Base-by-base conservation (phyloP, 2,888 invertebrate genomes). In the Junonia oenone region DNA sequence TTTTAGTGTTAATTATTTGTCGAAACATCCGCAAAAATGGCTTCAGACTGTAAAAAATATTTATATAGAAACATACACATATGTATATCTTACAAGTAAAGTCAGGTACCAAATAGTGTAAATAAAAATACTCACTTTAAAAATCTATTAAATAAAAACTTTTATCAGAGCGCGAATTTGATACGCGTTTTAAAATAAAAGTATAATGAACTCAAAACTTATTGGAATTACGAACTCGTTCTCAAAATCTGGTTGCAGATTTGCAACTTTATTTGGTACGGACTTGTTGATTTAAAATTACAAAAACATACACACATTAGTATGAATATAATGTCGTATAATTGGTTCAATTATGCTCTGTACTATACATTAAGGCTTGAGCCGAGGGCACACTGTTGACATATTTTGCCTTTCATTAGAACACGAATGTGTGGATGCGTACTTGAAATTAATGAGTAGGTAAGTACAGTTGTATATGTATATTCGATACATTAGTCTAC, bases 311-410 rank as follows among this genome's bases (percentile, higher is more conserved):
- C 22, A 49, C 49, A 55, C 46, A 55, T 55, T 55, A 57, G 43
- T 56, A 56, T 59, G 63, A 57, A 58, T 59, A 59, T 59, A 63
- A 63, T 61, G 66, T 62, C 63, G 61, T 58, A 62, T 68, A 62
- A 64, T 64, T 64, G 56, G 61, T 49, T 45, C 59, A 64, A 61
- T 61, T 63, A 59, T 53, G 46, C 53, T 35, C 43, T 55, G 52
- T 58, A 50, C 46, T 45, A 13, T 40, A 45, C 45, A 26, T 50
- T 33, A 29, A 17, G 45, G 19, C 35, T 52, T 46, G 52, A 43
- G 59, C 33, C 11, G 14, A 27, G 55, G 17, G 33, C 49, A 52
- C 52, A 59, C 49, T 38, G 53, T 49, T 29, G 31, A 45, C 45
- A 55, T 50, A 45, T 27, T 51, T 52, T 33, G n/a, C 19, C 8